phyloP scores from a whole-genome alignment of 2,113 vertebrate species.

The Scatophagus argus region DNA sequence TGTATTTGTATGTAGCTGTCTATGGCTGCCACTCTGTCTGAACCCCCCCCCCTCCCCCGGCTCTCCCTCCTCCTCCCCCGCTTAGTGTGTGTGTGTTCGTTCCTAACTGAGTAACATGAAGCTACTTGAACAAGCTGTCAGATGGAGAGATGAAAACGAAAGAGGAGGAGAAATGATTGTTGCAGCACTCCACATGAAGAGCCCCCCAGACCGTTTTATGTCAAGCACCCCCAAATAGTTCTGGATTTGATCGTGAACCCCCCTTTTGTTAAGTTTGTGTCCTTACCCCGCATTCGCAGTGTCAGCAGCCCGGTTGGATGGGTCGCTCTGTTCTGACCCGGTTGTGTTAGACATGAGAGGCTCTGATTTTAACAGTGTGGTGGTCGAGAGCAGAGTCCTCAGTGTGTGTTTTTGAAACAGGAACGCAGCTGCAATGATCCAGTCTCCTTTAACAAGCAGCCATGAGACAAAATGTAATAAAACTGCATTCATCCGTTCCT shows the following conservation, averaged over 20 bases:
- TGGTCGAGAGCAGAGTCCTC: conserved; percentile 24
- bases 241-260: conserved; percentile 50
- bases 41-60: no score
- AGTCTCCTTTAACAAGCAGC: not conserved
- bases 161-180: conserved; percentile 54
- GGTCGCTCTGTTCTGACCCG: conserved; percentile 32
- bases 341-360: conserved; percentile 18
- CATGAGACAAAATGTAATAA: not conserved
- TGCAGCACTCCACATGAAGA: conserved; percentile 60
- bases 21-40: conserved; percentile 2
- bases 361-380: not conserved
- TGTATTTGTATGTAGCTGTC: conserved; percentile 51
- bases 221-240: conserved; percentile 56
- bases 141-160: conserved; percentile 59
- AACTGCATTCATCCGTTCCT: not conserved
- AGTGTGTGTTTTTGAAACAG: conserved; percentile 13
- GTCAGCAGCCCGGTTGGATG: conserved; percentile 30
- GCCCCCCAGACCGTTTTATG: conserved; percentile 50
- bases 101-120: conserved; percentile 51
- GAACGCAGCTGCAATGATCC: not conserved
- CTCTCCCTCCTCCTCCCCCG: conserved; percentile 4
- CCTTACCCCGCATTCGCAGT: conserved; percentile 39
- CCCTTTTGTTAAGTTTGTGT: conserved; percentile 46
- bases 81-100: conserved; percentile 21
- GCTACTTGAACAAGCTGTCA: conserved; percentile 60